Percentiles rank a stretch among this genome's conserved stretches.
These are phyloP conservation scores for Enteromius afrohamiltoni DNA, from an alignment of 2,797 vertebrate genomes.

Conservation along the genomic window DNA sequence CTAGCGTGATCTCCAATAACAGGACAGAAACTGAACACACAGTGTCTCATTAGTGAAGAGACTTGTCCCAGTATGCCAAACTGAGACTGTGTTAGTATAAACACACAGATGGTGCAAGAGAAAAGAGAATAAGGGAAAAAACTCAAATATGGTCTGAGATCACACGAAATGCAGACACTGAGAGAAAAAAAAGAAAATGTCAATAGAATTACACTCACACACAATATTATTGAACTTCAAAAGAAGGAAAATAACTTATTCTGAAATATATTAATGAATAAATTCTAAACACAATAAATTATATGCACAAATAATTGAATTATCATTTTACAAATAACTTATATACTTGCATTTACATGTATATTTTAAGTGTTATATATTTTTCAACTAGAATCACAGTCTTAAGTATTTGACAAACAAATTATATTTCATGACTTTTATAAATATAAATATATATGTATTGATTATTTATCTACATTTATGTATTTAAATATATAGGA, in stretches of 20 bases:
- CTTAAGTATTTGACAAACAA: neutral
- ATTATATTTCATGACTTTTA: neutral
- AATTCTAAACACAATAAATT: too few species aligned
- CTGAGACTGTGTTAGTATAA: constrained; percentile 70
- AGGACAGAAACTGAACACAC: constrained; percentile 27
- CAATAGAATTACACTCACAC: neutral
- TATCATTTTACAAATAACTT: too few species aligned
- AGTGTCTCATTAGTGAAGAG: constrained; percentile 69
- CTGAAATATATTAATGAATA: neutral
- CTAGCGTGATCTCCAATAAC: neutral
- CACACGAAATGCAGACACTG: neutral
- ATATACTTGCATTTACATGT: too few species aligned
- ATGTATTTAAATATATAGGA: neutral
- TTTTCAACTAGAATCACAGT: too few species aligned
- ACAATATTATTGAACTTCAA: neutral
- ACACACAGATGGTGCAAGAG: constrained; percentile 75
- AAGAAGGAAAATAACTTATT: neutral
- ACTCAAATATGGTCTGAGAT: constrained; percentile 11
- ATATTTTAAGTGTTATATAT: too few species aligned
- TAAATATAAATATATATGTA: neutral
- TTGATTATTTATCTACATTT: neutral
- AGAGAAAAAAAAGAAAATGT: neutral
- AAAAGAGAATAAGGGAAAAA: constrained; percentile 54
- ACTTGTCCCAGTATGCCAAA: constrained; percentile 68
- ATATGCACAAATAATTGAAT: too few species aligned